Percentiles rank a stretch among this genome's conserved stretches.
phyloP scores from a whole-genome alignment of 2,888 invertebrate species.

The Dasysyrphus tricinctus region DNA sequence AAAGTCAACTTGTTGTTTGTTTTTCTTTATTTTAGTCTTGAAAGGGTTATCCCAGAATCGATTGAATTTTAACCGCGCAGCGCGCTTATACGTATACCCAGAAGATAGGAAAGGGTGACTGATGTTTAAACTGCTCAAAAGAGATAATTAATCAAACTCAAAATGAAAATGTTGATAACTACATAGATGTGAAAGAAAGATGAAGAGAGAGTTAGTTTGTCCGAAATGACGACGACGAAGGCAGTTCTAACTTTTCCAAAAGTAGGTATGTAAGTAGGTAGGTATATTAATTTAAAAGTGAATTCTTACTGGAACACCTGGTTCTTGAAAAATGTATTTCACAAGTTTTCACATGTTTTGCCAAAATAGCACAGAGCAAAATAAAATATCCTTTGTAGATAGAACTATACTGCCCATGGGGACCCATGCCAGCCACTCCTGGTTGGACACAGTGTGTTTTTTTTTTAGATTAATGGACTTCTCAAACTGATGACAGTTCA shows the following conservation, averaged over 20 bases:
- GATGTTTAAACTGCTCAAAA: slow-evolving; percentile 55
- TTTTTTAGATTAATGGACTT: slow-evolving; percentile 77
- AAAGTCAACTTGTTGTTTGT: slow-evolving; percentile 36
- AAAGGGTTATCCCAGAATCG: slow-evolving; percentile 69
- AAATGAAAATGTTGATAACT: slow-evolving; percentile 71
- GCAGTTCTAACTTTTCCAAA: slow-evolving; percentile 35
- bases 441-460: slow-evolving; percentile 4
- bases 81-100: slow-evolving; percentile 48
- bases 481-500: slow-evolving; percentile 77
- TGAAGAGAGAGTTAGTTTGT: slow-evolving; percentile 19
- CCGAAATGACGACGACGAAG: slow-evolving; percentile 20
- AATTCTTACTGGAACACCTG: slow-evolving; percentile 56
- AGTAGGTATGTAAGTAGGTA: neutral
- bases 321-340: slow-evolving; percentile 33
- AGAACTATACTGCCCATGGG: slow-evolving; percentile 1
- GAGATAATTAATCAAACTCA: slow-evolving; percentile 74
- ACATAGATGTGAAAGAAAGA: slow-evolving; percentile 6
- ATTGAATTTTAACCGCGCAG: slow-evolving; percentile 60
- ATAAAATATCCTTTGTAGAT: slow-evolving; percentile 22
- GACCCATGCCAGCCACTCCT: neutral
- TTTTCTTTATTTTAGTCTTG: slow-evolving; percentile 4
- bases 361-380: slow-evolving; percentile 26
- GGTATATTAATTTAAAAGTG: slow-evolving; percentile 58
- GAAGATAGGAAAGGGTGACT: slow-evolving; percentile 49
- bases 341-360: slow-evolving; percentile 35